Evolutionary conservation across 2,113 vertebrate species (phyloP), one percentile per base, ranked within the genome.

Genomic region (Isichthys henryi): DNA sequence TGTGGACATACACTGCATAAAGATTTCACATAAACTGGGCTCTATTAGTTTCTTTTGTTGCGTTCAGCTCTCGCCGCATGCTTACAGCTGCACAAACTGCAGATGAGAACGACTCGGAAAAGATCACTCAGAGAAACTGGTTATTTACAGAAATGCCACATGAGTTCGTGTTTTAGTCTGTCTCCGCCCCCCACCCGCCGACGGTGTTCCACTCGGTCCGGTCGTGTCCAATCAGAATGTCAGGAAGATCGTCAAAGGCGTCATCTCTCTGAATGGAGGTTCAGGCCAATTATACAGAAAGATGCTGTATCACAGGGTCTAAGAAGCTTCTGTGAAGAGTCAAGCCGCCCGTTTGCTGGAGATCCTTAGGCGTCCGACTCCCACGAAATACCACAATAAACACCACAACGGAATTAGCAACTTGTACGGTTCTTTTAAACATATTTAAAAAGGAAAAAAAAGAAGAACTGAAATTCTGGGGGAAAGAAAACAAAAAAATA

Each of bases 401-500:
- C 3, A 86, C 3, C 23, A 50, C 46, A 53, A 49, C 10, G 31
- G 48, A 86, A 5, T 35, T 3, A 87, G 86, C n/a, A 50, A 1
- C 84, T 35, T 53, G n/a, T 27, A 39, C 17, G 8, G 86, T 27
- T 70, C 62, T 31, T 87, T 10, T 53, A 27, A 35, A 87, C 31
- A 15, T 39, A 86, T 31, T 52, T 70, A 86, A 35, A 31, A 2
- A 31, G 6, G 17, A 86, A 6, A 15, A 53, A 86, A 27, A 0
- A 15, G 52, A 17, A 31, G 17, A 86, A 86, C 8, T 3, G 27
- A 50, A 86, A 80, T 43, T 15, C 74, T 1, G 35, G 35, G 35
- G 19, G 74, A 86, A 86, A 86, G 85, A 10, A 86, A 87, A 39
- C 46, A 87, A 56, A 21, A 87, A 23, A 23, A 87, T n/a, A n/a